Percentiles rank a stretch among this genome's conserved stretches.
Conservation (phyloP, 2,797 vertebrate genomes). For the Darevskia nairensis region DNA sequence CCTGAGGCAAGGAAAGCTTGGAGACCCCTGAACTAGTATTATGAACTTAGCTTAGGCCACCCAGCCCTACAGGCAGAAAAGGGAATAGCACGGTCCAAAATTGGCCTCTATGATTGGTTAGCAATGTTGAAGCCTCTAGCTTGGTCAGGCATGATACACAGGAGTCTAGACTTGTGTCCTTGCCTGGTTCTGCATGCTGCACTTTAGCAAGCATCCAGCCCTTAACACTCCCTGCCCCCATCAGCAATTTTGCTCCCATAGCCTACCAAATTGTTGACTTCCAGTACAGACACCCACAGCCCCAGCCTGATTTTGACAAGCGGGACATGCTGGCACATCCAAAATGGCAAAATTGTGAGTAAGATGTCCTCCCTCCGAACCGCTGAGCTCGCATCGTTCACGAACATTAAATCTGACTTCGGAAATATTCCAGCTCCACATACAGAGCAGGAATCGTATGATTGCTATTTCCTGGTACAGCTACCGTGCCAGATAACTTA, state of each 20-base stretch:
- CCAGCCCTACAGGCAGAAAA: not conserved
- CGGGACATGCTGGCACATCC: not conserved
- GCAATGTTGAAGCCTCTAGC: not conserved
- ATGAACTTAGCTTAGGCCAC: not conserved
- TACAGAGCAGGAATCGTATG: constrained; percentile 58
- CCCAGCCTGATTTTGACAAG: not conserved
- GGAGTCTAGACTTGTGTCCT: not conserved
- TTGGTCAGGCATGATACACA: not conserved
- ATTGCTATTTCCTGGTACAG: constrained; percentile 64
- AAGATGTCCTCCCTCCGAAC: constrained; percentile 58
- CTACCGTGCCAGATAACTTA: constrained; percentile 56
- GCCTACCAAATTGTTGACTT: too few relatives aligned
- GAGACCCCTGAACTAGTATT: too few relatives aligned
- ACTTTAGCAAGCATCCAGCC: not conserved
- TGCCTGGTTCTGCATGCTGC: not conserved
- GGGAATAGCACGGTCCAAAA: not conserved
- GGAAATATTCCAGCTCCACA: constrained; percentile 62
- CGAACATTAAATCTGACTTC: constrained; percentile 65
- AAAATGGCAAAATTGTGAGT: constrained; percentile 28
- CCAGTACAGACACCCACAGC: not conserved
- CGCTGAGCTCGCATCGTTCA: constrained; percentile 65
- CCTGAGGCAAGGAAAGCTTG: too few relatives aligned
- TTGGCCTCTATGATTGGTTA: not conserved
- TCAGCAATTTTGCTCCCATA: not conserved
- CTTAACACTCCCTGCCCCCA: not conserved